Evolutionary conservation across 2,113 vertebrate genomes (phyloP).

Genomic region (Cettia cetti): DNA sequence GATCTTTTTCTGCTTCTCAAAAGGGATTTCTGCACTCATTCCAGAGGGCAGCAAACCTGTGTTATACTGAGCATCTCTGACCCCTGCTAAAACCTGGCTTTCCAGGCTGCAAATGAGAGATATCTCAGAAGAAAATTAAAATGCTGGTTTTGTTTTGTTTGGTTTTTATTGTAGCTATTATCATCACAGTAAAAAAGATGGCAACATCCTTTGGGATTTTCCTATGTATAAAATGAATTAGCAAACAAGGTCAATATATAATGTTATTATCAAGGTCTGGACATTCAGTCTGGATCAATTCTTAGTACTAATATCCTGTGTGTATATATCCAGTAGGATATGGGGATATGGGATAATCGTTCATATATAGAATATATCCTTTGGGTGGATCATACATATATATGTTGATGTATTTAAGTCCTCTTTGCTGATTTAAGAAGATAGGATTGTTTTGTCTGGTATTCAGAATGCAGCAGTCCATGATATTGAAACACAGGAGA

Average conservation of each 20-base stretch:
- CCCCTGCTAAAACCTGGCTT: neutral
- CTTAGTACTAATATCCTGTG: neutral
- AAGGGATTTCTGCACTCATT: neutral
- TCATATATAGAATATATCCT: neutral
- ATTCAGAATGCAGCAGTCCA: neutral
- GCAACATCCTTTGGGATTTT: neutral
- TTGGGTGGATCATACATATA: neutral
- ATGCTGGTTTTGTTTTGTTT: neutral
- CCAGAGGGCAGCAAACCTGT: neutral
- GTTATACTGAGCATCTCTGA: neutral
- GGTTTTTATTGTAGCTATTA: neutral
- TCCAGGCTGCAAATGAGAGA: neutral
- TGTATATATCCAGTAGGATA: neutral
- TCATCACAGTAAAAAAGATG: neutral
- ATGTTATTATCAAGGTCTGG: neutral
- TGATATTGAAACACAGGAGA: neutral
- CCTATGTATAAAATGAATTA: neutral
- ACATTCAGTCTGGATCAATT: neutral
- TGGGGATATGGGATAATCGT: neutral
- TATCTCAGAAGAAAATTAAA: neutral
- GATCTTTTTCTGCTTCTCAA: neutral
- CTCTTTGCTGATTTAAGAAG: neutral
- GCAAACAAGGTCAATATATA: neutral
- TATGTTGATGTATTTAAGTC: neutral
- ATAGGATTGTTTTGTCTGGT: neutral